Percentiles rank a stretch among this genome's conserved stretches.
phyloP scores from a whole-genome alignment of 2,797 vertebrate species.

The Poecilia picta region DNA sequence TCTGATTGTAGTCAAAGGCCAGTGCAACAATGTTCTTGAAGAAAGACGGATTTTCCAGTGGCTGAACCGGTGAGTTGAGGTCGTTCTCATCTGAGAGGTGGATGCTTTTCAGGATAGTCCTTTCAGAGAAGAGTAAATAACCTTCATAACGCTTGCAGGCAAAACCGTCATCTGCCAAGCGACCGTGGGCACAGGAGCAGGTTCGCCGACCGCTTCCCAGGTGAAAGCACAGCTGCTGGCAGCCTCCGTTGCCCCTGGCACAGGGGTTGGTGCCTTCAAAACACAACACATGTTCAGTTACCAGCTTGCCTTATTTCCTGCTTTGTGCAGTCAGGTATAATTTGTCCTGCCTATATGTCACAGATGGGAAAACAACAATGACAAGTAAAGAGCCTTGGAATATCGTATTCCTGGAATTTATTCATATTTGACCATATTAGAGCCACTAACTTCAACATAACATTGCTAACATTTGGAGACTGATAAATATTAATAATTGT shows the following conservation, averaged over 20 bases:
- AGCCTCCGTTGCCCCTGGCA: conserved; percentile 91
- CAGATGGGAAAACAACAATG: conserved; percentile 3
- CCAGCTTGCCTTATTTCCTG: background rate
- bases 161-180: conserved; percentile 88
- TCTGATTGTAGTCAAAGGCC: conserved; percentile 92
- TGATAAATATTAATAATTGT: background rate
- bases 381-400: background rate
- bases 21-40: conserved; percentile 95
- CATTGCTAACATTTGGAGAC: no score
- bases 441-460: no score
- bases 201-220: conserved; percentile 86
- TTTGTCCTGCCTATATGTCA: conserved; percentile 1
- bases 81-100: conserved; percentile 97
- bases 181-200: conserved; percentile 95
- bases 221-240: conserved; percentile 96
- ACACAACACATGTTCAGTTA: conserved; percentile 37
- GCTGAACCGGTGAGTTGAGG: conserved; percentile 93
- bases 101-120: conserved; percentile 95
- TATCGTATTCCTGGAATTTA: background rate
- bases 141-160: conserved; percentile 93
- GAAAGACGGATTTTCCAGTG: conserved; percentile 91
- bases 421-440: background rate
- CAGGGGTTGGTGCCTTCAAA: conserved; percentile 92
- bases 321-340: conserved; percentile 15
- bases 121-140: conserved; percentile 95